Evolutionary conservation across 1,140 invertebrate species (phyloP).

Genomic region (Orchesella cincta): DNA sequence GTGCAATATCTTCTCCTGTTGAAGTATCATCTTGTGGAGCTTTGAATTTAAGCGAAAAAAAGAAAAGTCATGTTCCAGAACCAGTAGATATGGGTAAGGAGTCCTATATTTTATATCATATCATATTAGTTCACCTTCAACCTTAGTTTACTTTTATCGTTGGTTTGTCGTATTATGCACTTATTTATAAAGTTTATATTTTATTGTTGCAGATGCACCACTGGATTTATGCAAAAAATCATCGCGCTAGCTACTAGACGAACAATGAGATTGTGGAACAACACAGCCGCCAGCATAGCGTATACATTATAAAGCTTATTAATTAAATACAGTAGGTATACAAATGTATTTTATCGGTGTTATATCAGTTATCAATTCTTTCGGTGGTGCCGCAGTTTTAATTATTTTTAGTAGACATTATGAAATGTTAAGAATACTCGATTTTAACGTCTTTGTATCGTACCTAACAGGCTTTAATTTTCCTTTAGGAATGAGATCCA

Average conservation of each 20-base stretch:
- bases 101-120: neutral
- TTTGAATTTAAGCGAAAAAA: constrained; percentile 14
- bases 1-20: constrained; percentile 7
- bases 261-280: no score
- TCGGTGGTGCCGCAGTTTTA: constrained; percentile 27
- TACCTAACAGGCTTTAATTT: constrained; percentile 26
- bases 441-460: constrained; percentile 11
- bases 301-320: neutral
- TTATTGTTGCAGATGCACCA: constrained; percentile 41
- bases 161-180: no score
- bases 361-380: neutral
- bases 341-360: no score
- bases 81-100: constrained; percentile 1
- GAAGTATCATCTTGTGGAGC: constrained; percentile 24
- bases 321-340: no score
- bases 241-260: neutral
- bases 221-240: constrained; percentile 46
- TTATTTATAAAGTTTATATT: no score
- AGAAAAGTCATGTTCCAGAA: neutral
- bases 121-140: no score
- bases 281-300: no score
- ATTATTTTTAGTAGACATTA: neutral
- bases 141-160: no score
- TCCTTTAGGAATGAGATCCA: no score
- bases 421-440: constrained; percentile 16